Conservation (phyloP, 2,797 vertebrate species). For the Buceros bicornis region DNA sequence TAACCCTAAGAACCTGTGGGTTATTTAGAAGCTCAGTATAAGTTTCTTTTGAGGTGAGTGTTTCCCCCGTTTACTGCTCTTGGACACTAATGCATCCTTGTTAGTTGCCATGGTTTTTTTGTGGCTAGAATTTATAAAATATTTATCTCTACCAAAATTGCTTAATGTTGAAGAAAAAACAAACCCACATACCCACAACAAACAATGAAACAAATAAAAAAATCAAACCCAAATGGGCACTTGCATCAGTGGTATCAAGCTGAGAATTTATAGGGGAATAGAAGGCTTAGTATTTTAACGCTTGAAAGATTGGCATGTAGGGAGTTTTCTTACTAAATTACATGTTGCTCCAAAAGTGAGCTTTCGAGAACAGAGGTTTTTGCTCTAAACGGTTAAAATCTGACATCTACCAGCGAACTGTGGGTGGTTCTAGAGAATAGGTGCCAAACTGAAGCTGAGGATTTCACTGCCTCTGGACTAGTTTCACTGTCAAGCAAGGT, state of each 20-base stretch:
- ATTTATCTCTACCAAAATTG: neutral
- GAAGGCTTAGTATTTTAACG: neutral
- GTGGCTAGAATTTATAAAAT: neutral
- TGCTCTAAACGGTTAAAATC: neutral
- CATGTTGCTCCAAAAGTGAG: neutral
- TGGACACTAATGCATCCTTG: neutral
- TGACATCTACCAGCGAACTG: neutral
- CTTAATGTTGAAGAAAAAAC: neutral
- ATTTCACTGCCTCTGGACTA: neutral
- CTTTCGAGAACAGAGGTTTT: neutral
- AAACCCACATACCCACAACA: too few species aligned
- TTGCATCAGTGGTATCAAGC: neutral
- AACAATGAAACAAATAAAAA: neutral
- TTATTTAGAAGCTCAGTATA: neutral
- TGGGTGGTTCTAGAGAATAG: neutral
- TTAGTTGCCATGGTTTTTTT: neutral
- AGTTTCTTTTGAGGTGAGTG: neutral
- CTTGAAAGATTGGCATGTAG: neutral
- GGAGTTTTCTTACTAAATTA: neutral
- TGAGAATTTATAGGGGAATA: neutral
- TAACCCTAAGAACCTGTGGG: neutral
- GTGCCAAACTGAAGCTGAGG: neutral
- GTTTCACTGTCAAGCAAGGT: neutral
- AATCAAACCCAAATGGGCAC: neutral
- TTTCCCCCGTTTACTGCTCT: neutral